Evolutionary conservation across 2,888 invertebrate genomes (phyloP), one percentile per base, ranked within the genome.

Genomic region (Smittia aterrima): DNA sequence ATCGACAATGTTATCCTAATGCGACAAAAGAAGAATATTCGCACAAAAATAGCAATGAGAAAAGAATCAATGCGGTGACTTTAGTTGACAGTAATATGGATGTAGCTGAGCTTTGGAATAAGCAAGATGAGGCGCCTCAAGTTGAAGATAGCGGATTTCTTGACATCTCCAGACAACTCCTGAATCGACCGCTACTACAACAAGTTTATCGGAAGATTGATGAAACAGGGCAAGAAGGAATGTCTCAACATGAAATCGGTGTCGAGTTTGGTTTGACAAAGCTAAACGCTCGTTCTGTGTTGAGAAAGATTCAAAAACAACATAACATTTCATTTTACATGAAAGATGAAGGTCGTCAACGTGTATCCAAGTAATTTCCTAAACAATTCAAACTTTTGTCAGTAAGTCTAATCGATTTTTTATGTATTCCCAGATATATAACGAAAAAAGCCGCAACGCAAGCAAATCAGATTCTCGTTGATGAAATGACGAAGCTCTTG

Each of bases 1-100:
- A 87, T 77, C 83, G 87, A 77, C 82, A 84, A 3, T 77, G 88
- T 11, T 87, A 87, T 80, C 89, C 89, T 16, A 80, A 87, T 77
- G 87, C 88, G 0, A 77, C 80, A 2, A 79, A 80, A 40, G 79
- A 79, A 3, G 87, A 89, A 78, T 88, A 85, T 84, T 84, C 83
- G 76, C 79, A 79, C 11, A 87, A 87, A 78, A 81, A 47, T 6
- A 58, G 79, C 76, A 78, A 79, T 1, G 87, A 88, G 77, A 85
- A 85, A 77, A 78, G 79, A 0, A 79, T 89, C 4, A 81, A 84
- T 74, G 83, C 85, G 58, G 79, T 88, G 6, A 84, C 85, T 77
- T 80, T 91, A 25, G 80, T 86, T n/a, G 84, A 88, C 80, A 86
- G 87, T 0, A 81, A 85, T 75, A 78, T 86, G 13, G 84, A 86